These are phyloP conservation scores for Trinorchestia longiramus DNA, from an alignment of 1,140 invertebrate genomes.

Conservation along the genomic window DNA sequence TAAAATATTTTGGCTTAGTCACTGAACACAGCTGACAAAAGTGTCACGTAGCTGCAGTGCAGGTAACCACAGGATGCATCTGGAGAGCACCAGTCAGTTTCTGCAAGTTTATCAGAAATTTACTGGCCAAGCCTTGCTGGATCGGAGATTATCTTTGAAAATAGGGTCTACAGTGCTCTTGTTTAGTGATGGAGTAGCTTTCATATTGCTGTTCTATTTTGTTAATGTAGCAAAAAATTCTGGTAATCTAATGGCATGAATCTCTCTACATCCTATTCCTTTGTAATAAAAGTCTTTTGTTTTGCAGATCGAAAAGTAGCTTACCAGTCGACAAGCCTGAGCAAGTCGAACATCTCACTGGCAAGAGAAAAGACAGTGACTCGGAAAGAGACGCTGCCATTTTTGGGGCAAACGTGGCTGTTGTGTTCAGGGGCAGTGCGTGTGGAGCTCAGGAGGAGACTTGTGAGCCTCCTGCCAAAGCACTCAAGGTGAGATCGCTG, in stretches of 20 bases:
- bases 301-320: conserved; percentile 4
- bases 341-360: background rate
- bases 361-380: background rate
- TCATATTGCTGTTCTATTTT: background rate
- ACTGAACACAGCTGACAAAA: too few relatives aligned
- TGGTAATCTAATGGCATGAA: background rate
- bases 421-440: background rate
- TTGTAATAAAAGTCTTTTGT: background rate
- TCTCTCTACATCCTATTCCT: background rate
- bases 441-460: background rate
- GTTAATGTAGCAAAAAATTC: background rate
- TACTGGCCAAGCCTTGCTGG: too few relatives aligned
- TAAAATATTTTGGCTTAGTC: too few relatives aligned
- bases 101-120: too few relatives aligned
- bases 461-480: background rate
- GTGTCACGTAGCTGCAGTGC: too few relatives aligned
- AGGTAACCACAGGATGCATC: too few relatives aligned
- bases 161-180: background rate
- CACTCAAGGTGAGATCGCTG: background rate
- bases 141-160: background rate
- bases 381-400: background rate
- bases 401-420: conserved; percentile 37
- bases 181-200: background rate
- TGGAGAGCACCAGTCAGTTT: too few relatives aligned
- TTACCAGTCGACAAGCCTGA: background rate